Base-by-base conservation (phyloP, 2,113 vertebrate genomes). In the Gyps fulvus region DNA sequence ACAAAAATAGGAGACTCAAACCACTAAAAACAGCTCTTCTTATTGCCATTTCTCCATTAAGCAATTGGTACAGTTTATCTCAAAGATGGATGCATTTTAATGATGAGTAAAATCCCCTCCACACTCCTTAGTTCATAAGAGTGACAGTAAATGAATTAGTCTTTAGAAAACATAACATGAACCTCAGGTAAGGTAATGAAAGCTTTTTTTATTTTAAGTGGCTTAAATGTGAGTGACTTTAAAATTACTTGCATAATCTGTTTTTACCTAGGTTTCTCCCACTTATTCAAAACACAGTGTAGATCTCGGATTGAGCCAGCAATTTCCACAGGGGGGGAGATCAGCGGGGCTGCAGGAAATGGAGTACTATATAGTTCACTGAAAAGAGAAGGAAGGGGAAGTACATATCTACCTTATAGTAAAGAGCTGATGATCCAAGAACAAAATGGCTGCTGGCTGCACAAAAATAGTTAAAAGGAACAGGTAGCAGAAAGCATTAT, bases 51-150 rank as follows among this genome's bases (percentile, higher is more conserved):
- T 77, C 89, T 63, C 82, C 92, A 84, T 95, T 89, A 93, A 85
- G 87, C 45, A 85, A 84, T 94, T 93, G 91, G 65, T 82, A 4
- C 11, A 13, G n/a, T 91, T 94, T 79, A 93, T 95, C 77, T 78
- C 52, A 59, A 89, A 83, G 94, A 73, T 59, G 65, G 91, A 72
- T 36, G 25, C 42, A 71, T 82, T 95, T 89, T 59, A 63, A 40
- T 67, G 83, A 88, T 61, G 84, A 85, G 47, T 40, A 55, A 74
- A 91, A 96, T 96, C 93, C 91, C 57, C 40, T 91, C 73, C 77
- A 45, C 66, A 0, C 59, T 92, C 81, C 76, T 66, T 7, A 50
- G 47, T 34, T 74, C 61, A 34, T n/a, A 29, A n/a, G 67, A 89
- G 59, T 27, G 71, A 32, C 63, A 54, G 31, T 15, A 65, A 86